Evolutionary conservation across 2,888 invertebrate genomes (phyloP).

Genomic region (Colostygia pectinataria): DNA sequence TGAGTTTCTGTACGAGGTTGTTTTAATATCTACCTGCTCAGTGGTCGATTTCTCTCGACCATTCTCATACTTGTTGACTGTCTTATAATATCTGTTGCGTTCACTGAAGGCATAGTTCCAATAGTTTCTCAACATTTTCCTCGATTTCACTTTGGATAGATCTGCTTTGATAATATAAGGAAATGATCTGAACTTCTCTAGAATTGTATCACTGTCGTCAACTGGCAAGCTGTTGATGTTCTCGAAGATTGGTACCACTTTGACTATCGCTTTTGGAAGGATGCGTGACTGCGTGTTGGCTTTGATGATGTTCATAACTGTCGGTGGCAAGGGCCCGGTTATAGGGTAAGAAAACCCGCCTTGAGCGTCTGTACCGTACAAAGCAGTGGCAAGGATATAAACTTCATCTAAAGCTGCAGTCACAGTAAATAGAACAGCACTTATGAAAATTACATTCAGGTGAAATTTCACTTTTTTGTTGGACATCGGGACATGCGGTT

Average conservation of each 20-base stretch:
- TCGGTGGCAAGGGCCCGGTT: not conserved
- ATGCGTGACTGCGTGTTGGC: slow-evolving; percentile 5
- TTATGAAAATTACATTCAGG: not conserved
- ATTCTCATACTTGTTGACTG: not conserved
- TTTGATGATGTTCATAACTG: slow-evolving; percentile 8
- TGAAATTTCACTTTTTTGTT: not conserved
- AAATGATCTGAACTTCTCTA: not conserved
- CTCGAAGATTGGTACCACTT: not conserved
- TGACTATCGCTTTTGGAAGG: not conserved
- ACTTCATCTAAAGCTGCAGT: not conserved
- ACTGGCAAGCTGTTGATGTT: not conserved
- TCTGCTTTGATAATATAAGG: slow-evolving; percentile 3
- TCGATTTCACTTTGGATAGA: not conserved
- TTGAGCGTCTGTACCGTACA: slow-evolving; percentile 3
- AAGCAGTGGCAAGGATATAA: slow-evolving; percentile 7
- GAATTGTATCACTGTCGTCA: not conserved
- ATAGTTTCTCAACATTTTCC: slow-evolving; percentile 4
- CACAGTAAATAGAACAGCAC: not conserved
- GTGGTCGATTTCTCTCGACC: not conserved
- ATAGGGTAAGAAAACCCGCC: not conserved
- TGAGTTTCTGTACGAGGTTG: not conserved
- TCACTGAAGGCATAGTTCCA: not conserved
- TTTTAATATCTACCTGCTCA: not conserved
- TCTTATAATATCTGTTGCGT: not conserved
- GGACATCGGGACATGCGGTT: not conserved